Percentiles rank a stretch among this genome's conserved stretches.
phyloP scores from a whole-genome alignment of 2,113 vertebrate genomes.

The Salvelinus fontinalis region DNA sequence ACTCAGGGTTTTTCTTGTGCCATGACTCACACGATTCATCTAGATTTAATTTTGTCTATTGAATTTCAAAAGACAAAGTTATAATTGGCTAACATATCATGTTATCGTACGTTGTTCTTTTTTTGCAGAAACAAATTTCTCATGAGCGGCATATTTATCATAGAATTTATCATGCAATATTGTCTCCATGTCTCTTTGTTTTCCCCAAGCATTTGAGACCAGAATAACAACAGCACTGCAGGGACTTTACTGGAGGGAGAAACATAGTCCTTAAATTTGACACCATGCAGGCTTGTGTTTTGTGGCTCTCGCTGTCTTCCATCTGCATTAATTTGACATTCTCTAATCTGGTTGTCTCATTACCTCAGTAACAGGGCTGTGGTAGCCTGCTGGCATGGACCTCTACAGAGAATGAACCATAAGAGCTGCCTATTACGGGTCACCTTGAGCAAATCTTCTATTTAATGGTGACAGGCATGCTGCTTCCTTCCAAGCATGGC shows the following conservation, averaged over 20 bases:
- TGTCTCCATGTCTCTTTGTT: conserved; percentile 34
- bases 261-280: conserved; percentile 55
- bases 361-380: conserved; percentile 52
- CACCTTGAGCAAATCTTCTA: conserved; percentile 68
- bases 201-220: conserved; percentile 37
- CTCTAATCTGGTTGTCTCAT: conserved; percentile 62
- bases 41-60: background rate
- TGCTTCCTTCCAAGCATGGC: conserved; percentile 52
- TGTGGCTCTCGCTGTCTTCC: conserved; percentile 59
- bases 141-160: background rate
- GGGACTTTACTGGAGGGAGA: conserved; percentile 38
- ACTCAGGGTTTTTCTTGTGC: background rate
- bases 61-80: background rate
- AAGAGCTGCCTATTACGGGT: conserved; percentile 62
- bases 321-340: conserved; percentile 73
- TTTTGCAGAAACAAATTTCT: conserved; percentile 47
- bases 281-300: conserved; percentile 60
- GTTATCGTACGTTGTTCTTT: conserved; percentile 18
- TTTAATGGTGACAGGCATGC: conserved; percentile 68
- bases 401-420: conserved; percentile 49
- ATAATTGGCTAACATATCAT: background rate
- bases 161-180: conserved; percentile 47
- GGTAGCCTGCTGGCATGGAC: conserved; percentile 55
- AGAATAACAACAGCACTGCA: conserved; percentile 44
- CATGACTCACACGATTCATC: background rate